A percentile compares a stretch with the other conserved stretches of the same genome.
phyloP scores from a whole-genome alignment of 92 coral and sea anemone species.

The Parazoanthus darwini region DNA sequence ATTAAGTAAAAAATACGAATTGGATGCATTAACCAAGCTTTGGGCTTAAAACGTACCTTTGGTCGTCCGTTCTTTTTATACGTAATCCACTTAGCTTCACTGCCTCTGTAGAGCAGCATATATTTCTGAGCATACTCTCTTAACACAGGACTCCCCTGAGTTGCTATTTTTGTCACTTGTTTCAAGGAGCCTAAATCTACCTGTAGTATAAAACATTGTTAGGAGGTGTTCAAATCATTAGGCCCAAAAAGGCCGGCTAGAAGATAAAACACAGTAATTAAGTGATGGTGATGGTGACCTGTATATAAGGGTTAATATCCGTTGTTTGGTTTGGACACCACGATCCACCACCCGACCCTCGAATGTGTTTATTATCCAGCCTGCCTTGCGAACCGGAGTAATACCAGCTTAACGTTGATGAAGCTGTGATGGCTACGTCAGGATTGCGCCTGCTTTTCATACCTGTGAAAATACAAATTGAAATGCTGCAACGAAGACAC shows the following conservation, averaged over 20 bases:
- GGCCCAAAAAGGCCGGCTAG: too few relatives aligned
- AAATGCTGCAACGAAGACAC: neutral
- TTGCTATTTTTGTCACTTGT: constrained; percentile 63
- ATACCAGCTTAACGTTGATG: constrained; percentile 57
- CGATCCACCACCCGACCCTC: constrained; percentile 47
- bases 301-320: constrained; percentile 60
- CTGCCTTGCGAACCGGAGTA: constrained; percentile 65
- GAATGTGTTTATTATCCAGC: constrained; percentile 53
- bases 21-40: too few relatives aligned
- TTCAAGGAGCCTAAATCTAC: constrained; percentile 54
- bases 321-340: constrained; percentile 58
- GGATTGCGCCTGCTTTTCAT: constrained; percentile 33
- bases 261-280: too few relatives aligned
- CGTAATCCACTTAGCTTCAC: constrained; percentile 65
- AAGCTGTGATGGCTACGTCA: constrained; percentile 54
- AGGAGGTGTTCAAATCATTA: too few relatives aligned
- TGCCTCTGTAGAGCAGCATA: constrained; percentile 55
- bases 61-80: constrained; percentile 36
- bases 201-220: constrained; percentile 30
- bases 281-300: constrained; percentile 16
- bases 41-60: constrained; percentile 10
- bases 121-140: constrained; percentile 58
- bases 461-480: neutral
- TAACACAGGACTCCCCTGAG: constrained; percentile 77
- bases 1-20: too few relatives aligned